phyloP scores from a whole-genome alignment of 1,140 invertebrate species.

The Drosophila asahinai region DNA sequence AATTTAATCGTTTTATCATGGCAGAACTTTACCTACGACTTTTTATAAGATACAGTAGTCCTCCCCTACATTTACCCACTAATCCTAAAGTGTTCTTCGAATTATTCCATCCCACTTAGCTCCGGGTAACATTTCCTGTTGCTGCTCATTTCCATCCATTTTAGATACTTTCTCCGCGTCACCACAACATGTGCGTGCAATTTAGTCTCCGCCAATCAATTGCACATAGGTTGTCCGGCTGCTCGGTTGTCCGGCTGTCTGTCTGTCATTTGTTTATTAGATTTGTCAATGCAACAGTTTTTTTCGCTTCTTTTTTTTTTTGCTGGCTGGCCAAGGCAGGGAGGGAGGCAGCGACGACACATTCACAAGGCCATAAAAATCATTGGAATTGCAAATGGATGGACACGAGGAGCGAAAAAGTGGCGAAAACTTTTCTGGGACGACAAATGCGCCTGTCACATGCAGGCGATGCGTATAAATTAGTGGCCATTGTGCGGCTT shows the following conservation, averaged over 20 bases:
- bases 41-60: too few relatives aligned
- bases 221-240: constrained; percentile 33
- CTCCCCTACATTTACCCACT: neutral
- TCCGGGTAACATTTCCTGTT: neutral
- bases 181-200: constrained; percentile 26
- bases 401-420: constrained; percentile 21
- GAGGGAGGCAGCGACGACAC: constrained; percentile 1
- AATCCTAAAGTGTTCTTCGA: neutral
- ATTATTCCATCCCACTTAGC: neutral
- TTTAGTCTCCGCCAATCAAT: constrained; percentile 47
- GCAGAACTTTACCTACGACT: neutral
- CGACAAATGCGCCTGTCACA: constrained; percentile 78
- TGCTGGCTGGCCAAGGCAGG: constrained; percentile 1
- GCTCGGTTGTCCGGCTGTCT: constrained; percentile 39
- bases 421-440: constrained; percentile 44
- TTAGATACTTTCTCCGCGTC: neutral
- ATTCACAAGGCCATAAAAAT: constrained; percentile 56
- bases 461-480: constrained; percentile 81
- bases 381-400: constrained; percentile 82
- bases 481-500: constrained; percentile 77
- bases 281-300: constrained; percentile 78
- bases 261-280: constrained; percentile 75
- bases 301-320: constrained; percentile 21
- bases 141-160: neutral
- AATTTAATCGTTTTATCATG: too few relatives aligned